phyloP scores from a whole-genome alignment of 2,888 invertebrate species.

The Oscheius sp. region DNA sequence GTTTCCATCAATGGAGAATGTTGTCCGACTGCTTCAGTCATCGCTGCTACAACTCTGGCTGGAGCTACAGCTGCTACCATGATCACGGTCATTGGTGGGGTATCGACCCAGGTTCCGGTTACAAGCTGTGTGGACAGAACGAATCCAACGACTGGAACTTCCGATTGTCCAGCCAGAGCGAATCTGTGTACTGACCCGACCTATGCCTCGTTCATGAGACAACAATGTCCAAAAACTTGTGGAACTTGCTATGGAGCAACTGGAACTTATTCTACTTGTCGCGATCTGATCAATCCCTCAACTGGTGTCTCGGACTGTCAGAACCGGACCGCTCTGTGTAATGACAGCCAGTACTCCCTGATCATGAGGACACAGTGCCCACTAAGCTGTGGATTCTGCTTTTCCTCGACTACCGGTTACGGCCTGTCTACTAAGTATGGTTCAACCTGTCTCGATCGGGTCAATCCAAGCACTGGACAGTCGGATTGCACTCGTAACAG shows the following conservation, averaged over 20 bases:
- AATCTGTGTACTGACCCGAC: conserved; percentile 7
- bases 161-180: neutral
- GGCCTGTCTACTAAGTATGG: neutral
- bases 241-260: neutral
- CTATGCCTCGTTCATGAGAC: conserved; percentile 4
- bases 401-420: neutral
- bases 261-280: neutral
- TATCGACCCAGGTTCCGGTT: neutral
- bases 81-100: neutral
- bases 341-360: neutral
- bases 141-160: neutral
- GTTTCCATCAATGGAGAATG: too few relatives aligned
- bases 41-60: neutral
- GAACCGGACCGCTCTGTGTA: neutral
- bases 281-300: neutral
- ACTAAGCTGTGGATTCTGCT: conserved; percentile 13
- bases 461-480: conserved; percentile 5
- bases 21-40: neutral
- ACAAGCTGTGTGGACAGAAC: neutral
- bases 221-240: conserved; percentile 14
- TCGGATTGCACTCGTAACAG: neutral
- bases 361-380: conserved; percentile 22
- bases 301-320: conserved; percentile 13
- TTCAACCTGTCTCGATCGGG: conserved; percentile 8
- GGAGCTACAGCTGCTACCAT: too few relatives aligned